phyloP scores from a whole-genome alignment of 2,888 invertebrate species.

The Hirtodrosophila trivittata region DNA sequence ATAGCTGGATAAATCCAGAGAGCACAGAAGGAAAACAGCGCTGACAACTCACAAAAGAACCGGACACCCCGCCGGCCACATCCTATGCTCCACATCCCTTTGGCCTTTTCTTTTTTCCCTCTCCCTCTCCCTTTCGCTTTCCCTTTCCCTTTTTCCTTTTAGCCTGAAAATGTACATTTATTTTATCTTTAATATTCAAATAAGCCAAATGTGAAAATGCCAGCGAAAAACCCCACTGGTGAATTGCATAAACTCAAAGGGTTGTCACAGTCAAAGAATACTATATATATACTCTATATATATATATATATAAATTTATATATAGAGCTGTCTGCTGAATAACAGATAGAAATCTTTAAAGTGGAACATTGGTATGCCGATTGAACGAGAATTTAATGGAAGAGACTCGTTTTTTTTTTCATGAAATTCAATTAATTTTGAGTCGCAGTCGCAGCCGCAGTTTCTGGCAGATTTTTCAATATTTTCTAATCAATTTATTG shows the following conservation, averaged over 20 bases:
- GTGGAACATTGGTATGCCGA: too few species aligned
- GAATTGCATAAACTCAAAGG: slow-evolving; percentile 21
- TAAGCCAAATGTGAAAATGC: slow-evolving; percentile 42
- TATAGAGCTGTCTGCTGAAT: not conserved
- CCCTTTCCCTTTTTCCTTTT: slow-evolving; percentile 7
- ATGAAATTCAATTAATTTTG: slow-evolving; percentile 18
- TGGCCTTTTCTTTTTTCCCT: too few species aligned
- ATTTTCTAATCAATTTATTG: not conserved
- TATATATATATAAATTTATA: not conserved
- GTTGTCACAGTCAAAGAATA: slow-evolving; percentile 6
- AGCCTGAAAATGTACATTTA: slow-evolving; percentile 14
- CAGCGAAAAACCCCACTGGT: slow-evolving; percentile 14
- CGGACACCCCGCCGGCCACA: too few species aligned
- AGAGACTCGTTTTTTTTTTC: too few species aligned
- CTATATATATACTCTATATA: not conserved
- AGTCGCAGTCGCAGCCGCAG: too few species aligned
- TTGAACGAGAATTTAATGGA: too few species aligned
- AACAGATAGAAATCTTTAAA: not conserved
- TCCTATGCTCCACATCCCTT: too few species aligned
- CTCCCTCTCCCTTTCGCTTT: too few species aligned
- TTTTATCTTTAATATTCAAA: slow-evolving; percentile 73
- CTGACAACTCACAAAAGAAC: slow-evolving; percentile 46
- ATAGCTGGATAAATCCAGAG: too few species aligned
- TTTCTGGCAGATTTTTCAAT: too few species aligned
- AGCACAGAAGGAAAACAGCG: too few species aligned